Evolutionary conservation across 2,888 invertebrate genomes (phyloP).

Genomic region (Monochamus alternatus): DNA sequence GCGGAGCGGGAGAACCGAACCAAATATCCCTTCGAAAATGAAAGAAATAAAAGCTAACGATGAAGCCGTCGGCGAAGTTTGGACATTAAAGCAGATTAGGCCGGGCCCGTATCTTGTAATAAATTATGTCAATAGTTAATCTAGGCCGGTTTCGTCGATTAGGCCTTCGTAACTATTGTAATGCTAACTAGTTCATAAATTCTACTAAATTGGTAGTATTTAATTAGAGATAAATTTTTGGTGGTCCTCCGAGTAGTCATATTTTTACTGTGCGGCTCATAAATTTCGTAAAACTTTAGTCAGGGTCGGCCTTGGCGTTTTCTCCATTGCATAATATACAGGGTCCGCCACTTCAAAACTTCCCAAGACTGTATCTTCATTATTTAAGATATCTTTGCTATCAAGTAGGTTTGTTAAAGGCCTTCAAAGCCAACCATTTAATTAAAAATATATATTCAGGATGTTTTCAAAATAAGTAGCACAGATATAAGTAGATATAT

Average conservation of each 20-base stretch:
- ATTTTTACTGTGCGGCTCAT: neutral
- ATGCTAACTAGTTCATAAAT: constrained; percentile 6
- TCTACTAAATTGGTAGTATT: neutral
- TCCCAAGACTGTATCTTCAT: too few relatives aligned
- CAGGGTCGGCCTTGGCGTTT: too few relatives aligned
- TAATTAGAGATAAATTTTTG: neutral
- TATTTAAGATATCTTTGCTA: too few relatives aligned
- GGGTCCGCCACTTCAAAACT: too few relatives aligned
- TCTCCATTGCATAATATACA: too few relatives aligned
- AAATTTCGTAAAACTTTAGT: too few relatives aligned
- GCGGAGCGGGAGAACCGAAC: neutral
- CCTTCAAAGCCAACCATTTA: too few relatives aligned
- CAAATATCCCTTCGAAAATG: neutral
- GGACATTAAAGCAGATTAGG: constrained; percentile 9
- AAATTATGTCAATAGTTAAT: constrained; percentile 13
- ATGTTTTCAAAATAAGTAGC: too few relatives aligned
- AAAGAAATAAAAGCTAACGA: neutral
- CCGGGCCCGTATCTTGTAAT: neutral
- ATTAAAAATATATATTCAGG: too few relatives aligned
- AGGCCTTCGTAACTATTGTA: neutral
- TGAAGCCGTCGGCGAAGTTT: neutral
- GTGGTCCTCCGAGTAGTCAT: neutral
- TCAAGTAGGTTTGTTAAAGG: too few relatives aligned
- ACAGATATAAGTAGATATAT: too few relatives aligned
- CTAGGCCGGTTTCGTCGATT: neutral